These are phyloP conservation scores for Urocitellus parryii DNA, from an alignment of 2,113 vertebrate genomes.

Conservation along the genomic window DNA sequence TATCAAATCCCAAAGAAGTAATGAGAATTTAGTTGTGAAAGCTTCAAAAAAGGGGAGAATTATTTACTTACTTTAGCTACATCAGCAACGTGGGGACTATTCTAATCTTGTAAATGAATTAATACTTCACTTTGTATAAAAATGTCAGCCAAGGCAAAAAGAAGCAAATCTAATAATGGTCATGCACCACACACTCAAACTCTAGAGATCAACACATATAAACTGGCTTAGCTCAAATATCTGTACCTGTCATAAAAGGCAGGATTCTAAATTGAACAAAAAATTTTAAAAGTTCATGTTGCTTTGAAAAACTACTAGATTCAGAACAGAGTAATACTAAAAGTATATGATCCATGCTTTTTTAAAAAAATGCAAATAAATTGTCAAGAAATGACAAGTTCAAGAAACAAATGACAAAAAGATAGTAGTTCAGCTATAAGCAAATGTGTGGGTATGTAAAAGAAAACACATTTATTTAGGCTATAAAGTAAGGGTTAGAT, in stretches of 20 bases:
- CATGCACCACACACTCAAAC: neutral
- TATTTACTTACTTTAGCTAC: neutral
- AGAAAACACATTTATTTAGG: constrained; percentile 36
- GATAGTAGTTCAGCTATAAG: neutral
- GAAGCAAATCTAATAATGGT: constrained; percentile 31
- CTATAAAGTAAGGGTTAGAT: neutral
- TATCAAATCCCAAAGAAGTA: constrained; percentile 8
- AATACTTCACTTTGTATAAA: neutral
- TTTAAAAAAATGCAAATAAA: neutral
- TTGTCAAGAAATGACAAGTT: constrained; percentile 4
- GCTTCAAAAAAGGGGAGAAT: neutral
- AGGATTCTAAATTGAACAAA: constrained; percentile 41
- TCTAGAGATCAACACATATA: constrained; percentile 24
- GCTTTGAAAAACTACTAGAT: constrained; percentile 3
- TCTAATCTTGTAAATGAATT: constrained; percentile 28
- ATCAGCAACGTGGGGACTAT: neutral
- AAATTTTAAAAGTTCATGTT: neutral
- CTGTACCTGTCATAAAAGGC: neutral
- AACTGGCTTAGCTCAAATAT: constrained; percentile 32
- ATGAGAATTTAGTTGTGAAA: constrained; percentile 25
- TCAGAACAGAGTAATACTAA: neutral
- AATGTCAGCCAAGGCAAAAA: neutral
- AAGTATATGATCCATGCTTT: neutral
- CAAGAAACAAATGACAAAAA: neutral
- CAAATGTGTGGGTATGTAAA: neutral